Conservation (phyloP, 2,113 vertebrate species). For the Donacobius atricapilla region DNA sequence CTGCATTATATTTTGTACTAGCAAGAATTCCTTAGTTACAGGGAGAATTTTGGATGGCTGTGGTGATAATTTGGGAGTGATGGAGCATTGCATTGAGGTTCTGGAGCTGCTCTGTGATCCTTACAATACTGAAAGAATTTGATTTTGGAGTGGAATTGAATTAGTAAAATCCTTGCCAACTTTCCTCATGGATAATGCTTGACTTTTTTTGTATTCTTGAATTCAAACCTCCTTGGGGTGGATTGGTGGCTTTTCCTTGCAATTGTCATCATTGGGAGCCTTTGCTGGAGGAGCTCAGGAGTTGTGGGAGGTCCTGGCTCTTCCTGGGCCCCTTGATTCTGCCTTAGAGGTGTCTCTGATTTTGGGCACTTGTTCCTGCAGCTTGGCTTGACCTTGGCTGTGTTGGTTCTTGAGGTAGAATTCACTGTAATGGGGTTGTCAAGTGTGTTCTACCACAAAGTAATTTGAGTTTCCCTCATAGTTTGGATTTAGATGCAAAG, state of each 20-base stretch:
- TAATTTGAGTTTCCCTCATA: not conserved
- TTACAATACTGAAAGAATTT: not conserved
- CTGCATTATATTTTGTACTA: not conserved
- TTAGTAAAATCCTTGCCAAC: not conserved
- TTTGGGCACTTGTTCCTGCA: not conserved
- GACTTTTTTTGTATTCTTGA: not conserved
- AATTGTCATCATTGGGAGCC: fast-evolving
- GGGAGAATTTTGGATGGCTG: not conserved
- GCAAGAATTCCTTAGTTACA: not conserved
- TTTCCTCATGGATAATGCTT: not conserved
- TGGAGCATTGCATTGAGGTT: not conserved
- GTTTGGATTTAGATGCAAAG: not conserved
- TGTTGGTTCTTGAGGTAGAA: no score
- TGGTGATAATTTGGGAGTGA: not conserved
- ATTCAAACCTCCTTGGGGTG: not conserved
- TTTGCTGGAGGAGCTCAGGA: not conserved
- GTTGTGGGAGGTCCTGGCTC: not conserved
- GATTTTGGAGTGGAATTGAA: not conserved
- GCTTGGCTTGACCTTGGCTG: not conserved
- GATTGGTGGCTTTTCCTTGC: not conserved
- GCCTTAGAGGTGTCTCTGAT: not conserved
- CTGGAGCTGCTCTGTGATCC: not conserved
- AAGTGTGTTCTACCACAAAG: not conserved
- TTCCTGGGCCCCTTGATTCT: not conserved
- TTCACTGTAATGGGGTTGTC: not conserved